phyloP scores from a whole-genome alignment of 2,113 vertebrate genomes.

The Eptatretus burgeri region DNA sequence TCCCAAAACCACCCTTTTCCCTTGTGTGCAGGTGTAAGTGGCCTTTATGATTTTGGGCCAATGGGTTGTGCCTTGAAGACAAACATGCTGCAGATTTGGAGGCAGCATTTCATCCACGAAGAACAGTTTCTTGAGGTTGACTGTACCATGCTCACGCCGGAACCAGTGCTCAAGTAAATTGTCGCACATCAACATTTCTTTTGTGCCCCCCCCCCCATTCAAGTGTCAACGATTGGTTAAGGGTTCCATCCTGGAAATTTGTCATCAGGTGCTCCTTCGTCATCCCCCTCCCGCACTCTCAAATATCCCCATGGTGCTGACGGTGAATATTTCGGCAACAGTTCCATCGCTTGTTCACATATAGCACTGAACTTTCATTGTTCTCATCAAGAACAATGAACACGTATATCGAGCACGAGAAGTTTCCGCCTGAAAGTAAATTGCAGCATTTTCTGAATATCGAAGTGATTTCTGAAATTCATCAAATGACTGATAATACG shows the following conservation, averaged over 20 bases:
- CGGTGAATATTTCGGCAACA: too few species aligned
- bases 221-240: not conserved
- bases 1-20: not conserved
- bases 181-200: constrained; percentile 10
- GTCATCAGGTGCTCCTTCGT: constrained; percentile 14
- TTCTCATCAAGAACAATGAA: too few species aligned
- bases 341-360: too few species aligned
- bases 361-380: too few species aligned
- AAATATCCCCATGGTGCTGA: too few species aligned
- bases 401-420: too few species aligned
- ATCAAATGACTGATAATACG: too few species aligned
- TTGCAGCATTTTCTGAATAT: too few species aligned
- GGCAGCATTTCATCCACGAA: constrained; percentile 94
- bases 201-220: not conserved
- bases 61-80: constrained; percentile 92
- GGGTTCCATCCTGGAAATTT: not conserved
- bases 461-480: too few species aligned
- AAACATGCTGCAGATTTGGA: constrained; percentile 75
- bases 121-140: constrained; percentile 94
- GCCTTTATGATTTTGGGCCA: constrained; percentile 79
- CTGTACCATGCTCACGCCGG: constrained; percentile 89
- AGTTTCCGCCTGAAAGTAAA: too few species aligned
- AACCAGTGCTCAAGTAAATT: constrained; percentile 59
- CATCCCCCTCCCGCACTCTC: too few species aligned
- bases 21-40: constrained; percentile 45